Evolutionary conservation across 2,113 vertebrate genomes (phyloP), one percentile per base, ranked within the genome.

Genomic region (Vicugna pacos): DNA sequence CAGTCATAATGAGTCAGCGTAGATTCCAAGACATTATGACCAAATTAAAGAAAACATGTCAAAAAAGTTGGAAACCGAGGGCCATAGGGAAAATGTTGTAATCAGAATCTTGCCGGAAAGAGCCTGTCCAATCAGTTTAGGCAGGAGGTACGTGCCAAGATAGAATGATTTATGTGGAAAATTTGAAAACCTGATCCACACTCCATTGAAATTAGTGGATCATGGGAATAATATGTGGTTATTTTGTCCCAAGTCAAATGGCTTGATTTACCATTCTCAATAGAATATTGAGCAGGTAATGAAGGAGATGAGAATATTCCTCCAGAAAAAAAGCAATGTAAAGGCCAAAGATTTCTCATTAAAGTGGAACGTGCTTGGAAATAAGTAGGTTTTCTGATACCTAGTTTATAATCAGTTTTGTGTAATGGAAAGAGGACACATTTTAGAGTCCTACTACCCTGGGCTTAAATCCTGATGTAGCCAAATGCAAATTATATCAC

Each of bases 121-220:
- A 87, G 16, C 14, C 81, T 75, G 28, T 92, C 83, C 75, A 92
- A 58, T 97, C 83, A 80, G 79, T 94, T 64, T 94, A 93, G 75
- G 54, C 58, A 89, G 28, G 77, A 83, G 52, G 30, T 20, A 79
- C 20, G 28, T 92, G 90, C 96, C 94, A 96, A 60, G 72, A 96
- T 77, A 62, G 42, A 52, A 96, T 94, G 96, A 95, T 96, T 96
- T 96, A 91, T 92, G 79, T 93, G 91, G 89, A 97, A 96, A 97
- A 38, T 75, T 72, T 84, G 75, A 96, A 96, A 97, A 87, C 79
- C 19, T 94, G 38, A 96, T 89, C 58, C 64, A 92, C 35, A 81
- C 70, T 35, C 60, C 95, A 28, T n/a, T 92, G 76, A 92, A 93
- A 90, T 88, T 32, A 95, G 50, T 67, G 26, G 8, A 81, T 89